Evolutionary conservation across 2,797 vertebrate genomes (phyloP), one percentile per base, ranked within the genome.

Genomic region (Ceryle rudis): DNA sequence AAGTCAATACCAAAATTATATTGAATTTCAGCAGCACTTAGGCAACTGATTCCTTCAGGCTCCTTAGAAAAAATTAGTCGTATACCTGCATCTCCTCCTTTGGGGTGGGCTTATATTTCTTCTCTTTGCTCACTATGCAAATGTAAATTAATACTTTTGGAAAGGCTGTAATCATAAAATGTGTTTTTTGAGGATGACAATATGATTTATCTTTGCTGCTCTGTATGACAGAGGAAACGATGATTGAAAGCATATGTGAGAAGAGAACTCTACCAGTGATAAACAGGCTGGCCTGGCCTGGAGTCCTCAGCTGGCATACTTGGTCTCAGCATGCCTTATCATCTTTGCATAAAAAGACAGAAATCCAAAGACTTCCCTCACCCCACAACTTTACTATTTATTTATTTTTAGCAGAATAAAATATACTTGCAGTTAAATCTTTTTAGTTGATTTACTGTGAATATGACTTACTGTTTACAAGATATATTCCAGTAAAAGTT

Each of bases 191-290:
- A 1, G 37, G 49, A 19, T 19, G 69, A 25, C 28, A 20, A 14
- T 62, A 2, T 15, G 37, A 10, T 22, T 28, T 0, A 5, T 11
- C 49, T 41, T 69, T 69, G 71, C 65, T 1, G 1, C 5, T 4
- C 6, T 3, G 11, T 35, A 3, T 22, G 61, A 37, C 72, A 55
- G 51, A 26, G 54, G 47, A 46, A 78, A 11, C 0, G 0, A 41
- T 33, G 9, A 20, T 37, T 14, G 73, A 11, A 44, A 14, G 74
- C 0, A 3, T 84, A 75, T 23, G 35, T 91, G 92, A 78, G 84
- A 8, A 57, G 51, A 70, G 72, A 33, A 46, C 62, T 3, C 29
- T 85, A 78, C 28, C 64, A 11, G 46, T 8, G 6, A 69, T 28
- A 19, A 62, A 23, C 25, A 49, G 44, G 57, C 90, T 4, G 26